Evolutionary conservation across 1,140 invertebrate species (phyloP).

Genomic region (Goniozus legneri): DNA sequence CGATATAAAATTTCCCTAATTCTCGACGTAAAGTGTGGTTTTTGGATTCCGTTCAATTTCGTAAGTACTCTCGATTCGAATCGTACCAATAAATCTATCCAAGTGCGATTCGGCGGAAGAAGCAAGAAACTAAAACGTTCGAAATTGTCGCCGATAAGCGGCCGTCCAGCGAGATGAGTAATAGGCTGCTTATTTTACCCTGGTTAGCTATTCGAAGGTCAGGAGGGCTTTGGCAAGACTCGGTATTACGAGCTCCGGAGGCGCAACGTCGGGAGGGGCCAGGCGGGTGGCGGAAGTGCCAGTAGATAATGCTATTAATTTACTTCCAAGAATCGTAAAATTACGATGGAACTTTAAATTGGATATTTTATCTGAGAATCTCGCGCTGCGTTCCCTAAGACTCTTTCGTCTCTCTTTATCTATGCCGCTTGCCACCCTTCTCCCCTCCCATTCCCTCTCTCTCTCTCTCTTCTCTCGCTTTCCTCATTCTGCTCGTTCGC

Average conservation of each 20-base stretch:
- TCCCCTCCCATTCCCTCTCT: slow-evolving; percentile 20
- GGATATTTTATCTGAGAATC: slow-evolving; percentile 50
- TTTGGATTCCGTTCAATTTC: no score
- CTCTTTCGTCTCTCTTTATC: slow-evolving; percentile 5
- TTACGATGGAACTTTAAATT: slow-evolving; percentile 53
- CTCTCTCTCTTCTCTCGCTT: not conserved
- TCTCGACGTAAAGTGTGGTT: no score
- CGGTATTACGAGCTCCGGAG: no score
- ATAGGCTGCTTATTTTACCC: slow-evolving; percentile 44
- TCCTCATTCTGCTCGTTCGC: no score
- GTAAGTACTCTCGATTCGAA: no score
- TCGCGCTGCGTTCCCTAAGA: slow-evolving; percentile 20
- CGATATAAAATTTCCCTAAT: no score
- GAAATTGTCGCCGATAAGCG: slow-evolving; percentile 28
- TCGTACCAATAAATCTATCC: no score
- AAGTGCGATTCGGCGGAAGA: no score
- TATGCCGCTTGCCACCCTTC: slow-evolving; percentile 5
- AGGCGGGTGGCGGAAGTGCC: slow-evolving; percentile 21
- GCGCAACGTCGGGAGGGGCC: no score
- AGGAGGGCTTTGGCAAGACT: no score
- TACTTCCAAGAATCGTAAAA: slow-evolving; percentile 50
- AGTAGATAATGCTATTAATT: slow-evolving; percentile 50
- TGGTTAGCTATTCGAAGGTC: slow-evolving; percentile 26
- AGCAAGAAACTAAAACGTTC: no score
- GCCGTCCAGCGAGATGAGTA: slow-evolving; percentile 36